These are phyloP conservation scores for Cnemophilus loriae DNA, from an alignment of 2,113 vertebrate species.

Conservation along the genomic window DNA sequence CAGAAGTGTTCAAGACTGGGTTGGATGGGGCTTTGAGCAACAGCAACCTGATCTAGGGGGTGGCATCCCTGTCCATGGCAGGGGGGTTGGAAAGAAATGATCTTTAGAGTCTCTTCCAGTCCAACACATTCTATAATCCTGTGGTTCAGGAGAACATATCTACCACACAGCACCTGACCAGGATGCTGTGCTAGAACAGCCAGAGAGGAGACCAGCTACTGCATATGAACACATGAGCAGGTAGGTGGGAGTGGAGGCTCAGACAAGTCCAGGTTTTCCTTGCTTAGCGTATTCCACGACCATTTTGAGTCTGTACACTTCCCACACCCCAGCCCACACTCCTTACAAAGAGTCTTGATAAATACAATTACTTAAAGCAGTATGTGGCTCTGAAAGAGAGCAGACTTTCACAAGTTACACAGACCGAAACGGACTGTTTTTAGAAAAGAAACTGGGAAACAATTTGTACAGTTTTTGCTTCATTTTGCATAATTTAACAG, in stretches of 20 bases:
- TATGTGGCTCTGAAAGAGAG: not conserved
- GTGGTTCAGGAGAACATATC: not conserved
- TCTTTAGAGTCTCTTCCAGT: not conserved
- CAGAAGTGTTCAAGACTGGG: not conserved
- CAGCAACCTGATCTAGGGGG: not conserved
- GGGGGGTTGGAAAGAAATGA: not conserved
- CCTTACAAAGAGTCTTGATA: not conserved
- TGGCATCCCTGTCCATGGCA: not conserved
- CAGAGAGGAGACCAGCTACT: not conserved
- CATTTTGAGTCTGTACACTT: conserved; percentile 2
- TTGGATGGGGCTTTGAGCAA: not conserved
- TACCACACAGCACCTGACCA: not conserved
- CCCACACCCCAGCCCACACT: not conserved
- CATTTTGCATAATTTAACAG: not conserved
- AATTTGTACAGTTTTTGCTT: not conserved
- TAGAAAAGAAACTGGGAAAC: not conserved
- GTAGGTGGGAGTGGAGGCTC: not conserved
- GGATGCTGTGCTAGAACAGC: not conserved
- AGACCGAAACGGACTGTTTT: not conserved
- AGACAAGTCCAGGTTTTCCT: not conserved
- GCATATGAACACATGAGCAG: not conserved
- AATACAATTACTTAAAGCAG: not conserved
- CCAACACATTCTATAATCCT: not conserved
- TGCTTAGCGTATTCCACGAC: not conserved
- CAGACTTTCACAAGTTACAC: not conserved